Conservation (phyloP, 2,113 vertebrate species). For the Cathartes aura region DNA sequence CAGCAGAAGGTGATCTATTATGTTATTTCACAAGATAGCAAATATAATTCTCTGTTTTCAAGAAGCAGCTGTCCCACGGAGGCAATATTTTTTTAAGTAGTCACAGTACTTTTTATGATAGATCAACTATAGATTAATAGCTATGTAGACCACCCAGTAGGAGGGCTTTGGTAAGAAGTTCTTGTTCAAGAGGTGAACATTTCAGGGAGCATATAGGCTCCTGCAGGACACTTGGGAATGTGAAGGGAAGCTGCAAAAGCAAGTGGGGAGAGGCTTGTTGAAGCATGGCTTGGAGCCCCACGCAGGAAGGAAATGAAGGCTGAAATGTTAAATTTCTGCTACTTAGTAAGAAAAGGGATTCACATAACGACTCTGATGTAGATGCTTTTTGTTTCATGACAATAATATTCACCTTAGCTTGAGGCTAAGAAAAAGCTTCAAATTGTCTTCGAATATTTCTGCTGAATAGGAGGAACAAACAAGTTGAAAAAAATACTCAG, state of each 20-base stretch:
- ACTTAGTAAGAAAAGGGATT: background rate
- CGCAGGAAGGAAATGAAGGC: accelerated
- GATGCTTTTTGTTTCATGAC: background rate
- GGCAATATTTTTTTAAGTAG: background rate
- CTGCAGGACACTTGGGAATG: background rate
- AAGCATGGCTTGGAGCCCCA: background rate
- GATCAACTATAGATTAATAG: background rate
- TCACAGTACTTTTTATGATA: background rate
- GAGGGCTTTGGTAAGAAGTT: background rate
- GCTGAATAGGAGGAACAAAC: background rate
- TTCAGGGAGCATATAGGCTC: background rate
- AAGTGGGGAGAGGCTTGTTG: background rate
- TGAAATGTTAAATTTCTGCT: background rate
- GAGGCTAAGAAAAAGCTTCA: background rate
- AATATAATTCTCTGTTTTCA: background rate
- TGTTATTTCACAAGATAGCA: background rate
- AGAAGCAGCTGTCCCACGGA: background rate
- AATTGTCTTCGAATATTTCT: background rate
- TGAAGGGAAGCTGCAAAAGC: background rate
- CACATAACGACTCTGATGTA: background rate
- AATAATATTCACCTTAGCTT: background rate
- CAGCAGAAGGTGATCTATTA: background rate
- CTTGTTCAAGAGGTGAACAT: background rate
- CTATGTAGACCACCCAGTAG: background rate
- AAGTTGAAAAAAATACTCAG: background rate